Percentiles rank a stretch among this genome's conserved stretches.
Evolutionary conservation across 2,888 invertebrate species (phyloP).

Genomic region (Morinoia aosen): DNA sequence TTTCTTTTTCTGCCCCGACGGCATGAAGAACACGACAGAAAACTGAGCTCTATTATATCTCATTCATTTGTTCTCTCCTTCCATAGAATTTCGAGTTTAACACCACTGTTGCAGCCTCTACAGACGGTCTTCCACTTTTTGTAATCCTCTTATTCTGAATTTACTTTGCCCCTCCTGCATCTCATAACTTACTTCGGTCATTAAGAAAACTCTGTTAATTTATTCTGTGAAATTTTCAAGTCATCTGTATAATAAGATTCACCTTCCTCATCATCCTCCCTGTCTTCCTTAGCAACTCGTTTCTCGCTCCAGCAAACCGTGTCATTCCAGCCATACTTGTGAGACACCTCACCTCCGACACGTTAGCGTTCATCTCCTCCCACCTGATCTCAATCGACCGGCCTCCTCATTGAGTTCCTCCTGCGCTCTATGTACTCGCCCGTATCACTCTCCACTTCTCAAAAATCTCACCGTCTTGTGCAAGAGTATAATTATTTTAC

Average conservation of each 20-base stretch:
- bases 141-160: background rate
- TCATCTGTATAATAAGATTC: background rate
- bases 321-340: too few relatives aligned
- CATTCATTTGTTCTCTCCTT: background rate
- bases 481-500: too few relatives aligned
- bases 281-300: background rate
- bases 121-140: too few relatives aligned
- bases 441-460: too few relatives aligned
- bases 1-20: background rate
- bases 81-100: background rate
- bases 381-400: too few relatives aligned
- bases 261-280: background rate
- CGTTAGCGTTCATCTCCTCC: too few relatives aligned
- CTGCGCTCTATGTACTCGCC: too few relatives aligned
- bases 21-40: background rate
- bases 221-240: background rate
- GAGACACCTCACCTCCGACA: too few relatives aligned
- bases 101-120: too few relatives aligned
- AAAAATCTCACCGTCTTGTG: too few relatives aligned
- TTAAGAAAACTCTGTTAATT: background rate
- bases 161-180: background rate
- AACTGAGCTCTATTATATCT: background rate
- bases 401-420: too few relatives aligned
- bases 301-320: too few relatives aligned
- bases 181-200: background rate